Evolutionary conservation across 2,888 invertebrate genomes (phyloP), one percentile per base, ranked within the genome.

Genomic region (Colostygia pectinataria): DNA sequence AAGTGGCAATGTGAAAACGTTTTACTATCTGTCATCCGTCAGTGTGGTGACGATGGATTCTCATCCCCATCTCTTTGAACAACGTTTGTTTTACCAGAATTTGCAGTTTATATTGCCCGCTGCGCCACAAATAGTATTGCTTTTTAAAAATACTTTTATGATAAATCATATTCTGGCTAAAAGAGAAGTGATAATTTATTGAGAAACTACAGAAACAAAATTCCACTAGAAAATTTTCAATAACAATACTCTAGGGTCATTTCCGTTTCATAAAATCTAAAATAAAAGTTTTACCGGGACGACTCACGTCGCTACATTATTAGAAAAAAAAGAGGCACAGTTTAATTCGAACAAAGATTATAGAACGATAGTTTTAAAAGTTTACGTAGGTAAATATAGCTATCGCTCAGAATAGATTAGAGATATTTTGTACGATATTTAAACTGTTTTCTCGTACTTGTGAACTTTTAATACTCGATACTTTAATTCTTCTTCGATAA

Each of bases 401-500:
- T n/a, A n/a, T n/a, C n/a, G n/a, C n/a, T n/a, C n/a, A n/a, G n/a
- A n/a, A n/a, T n/a, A 5, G 0, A 28, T n/a, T 12, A 9, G 27
- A 24, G 29, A 4, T 24, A 24, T 37, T 14, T 36, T 27, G 1
- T 9, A n/a, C 38, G 36, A 8, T 28, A 24, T 41, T 39, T 45
- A 14, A 20, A 40, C 51, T 55, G 47, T 57, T 24, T 63, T 68
- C 71, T 45, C 61, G 57, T 68, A 71, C 67, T 58, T 56, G 55
- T 60, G 59, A 65, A 68, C 68, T 64, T 64, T 67, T 74, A 73
- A 71, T 71, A 74, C 73, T 69, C 70, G 77, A 74, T 74, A 68
- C 68, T 68, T 70, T 74, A 72, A n/a, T n/a, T n/a, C n/a, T n/a
- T n/a, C n/a, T 68, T 73, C 77, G 80, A 79, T 80, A 80, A 72